These are phyloP conservation scores for Athripsodes cinereus DNA, from an alignment of 2,888 invertebrate species.

Conservation along the genomic window DNA sequence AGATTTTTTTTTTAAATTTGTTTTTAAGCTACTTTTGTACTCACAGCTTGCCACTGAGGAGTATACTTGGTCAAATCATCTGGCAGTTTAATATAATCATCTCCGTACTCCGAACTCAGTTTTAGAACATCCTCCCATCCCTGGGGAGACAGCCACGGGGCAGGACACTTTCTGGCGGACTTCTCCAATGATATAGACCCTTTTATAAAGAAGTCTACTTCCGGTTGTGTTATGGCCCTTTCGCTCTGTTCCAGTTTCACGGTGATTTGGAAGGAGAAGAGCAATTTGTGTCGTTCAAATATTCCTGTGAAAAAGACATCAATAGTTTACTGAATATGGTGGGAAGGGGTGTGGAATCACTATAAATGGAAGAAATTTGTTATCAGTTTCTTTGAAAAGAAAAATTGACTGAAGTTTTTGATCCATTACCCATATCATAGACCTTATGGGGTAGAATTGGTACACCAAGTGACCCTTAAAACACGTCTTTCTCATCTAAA, in stretches of 20 bases:
- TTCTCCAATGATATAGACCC: conserved; percentile 76
- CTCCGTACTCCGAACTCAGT: conserved; percentile 61
- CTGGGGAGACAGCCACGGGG: conserved; percentile 64
- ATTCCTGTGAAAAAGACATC: conserved; percentile 55
- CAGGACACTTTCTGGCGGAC: conserved; percentile 58
- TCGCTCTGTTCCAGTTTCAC: conserved; percentile 72
- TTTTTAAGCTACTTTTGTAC: too few species aligned
- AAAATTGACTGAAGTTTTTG: too few species aligned
- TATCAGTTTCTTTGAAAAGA: too few species aligned
- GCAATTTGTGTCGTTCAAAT: conserved; percentile 84
- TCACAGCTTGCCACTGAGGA: conserved; percentile 62
- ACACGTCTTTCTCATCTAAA: too few species aligned
- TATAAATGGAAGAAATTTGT: too few species aligned
- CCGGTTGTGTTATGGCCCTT: conserved; percentile 54
- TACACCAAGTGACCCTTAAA: too few species aligned
- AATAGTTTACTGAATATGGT: too few species aligned
- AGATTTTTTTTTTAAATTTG: too few species aligned
- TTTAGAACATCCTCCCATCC: conserved; percentile 83
- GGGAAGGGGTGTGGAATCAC: too few species aligned
- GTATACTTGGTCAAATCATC: conserved; percentile 52
- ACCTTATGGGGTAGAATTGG: too few species aligned
- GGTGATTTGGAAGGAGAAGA: conserved; percentile 89
- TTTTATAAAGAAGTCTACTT: conserved; percentile 89
- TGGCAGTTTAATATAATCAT: conserved; percentile 58
- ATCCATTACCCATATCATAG: too few species aligned